phyloP scores from a whole-genome alignment of 2,797 vertebrate genomes.

The Helicolenus hilgendorfi region DNA sequence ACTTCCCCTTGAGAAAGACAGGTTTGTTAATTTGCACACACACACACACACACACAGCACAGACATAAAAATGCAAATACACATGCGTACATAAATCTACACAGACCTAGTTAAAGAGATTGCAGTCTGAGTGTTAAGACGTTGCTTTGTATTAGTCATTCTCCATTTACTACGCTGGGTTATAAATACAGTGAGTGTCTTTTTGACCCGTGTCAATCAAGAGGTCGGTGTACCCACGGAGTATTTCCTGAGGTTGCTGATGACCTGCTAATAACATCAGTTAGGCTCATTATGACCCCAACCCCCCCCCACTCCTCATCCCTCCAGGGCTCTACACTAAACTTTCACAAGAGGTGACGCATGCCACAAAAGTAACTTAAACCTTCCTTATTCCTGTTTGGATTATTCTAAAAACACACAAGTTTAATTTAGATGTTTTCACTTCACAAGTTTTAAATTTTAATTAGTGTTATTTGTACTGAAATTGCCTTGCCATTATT shows the following conservation, averaged over 20 bases:
- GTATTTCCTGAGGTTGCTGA: constrained; percentile 60
- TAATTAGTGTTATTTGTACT: constrained; percentile 48
- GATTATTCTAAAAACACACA: constrained; percentile 23
- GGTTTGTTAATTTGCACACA: constrained; percentile 88
- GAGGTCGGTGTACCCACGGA: constrained; percentile 20
- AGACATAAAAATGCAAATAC: constrained; percentile 13
- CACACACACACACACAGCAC: constrained; percentile 2
- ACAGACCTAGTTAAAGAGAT: not conserved
- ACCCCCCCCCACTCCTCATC: not conserved
- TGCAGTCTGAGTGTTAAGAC: not conserved
- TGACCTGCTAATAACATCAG: constrained; percentile 80
- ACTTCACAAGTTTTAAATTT: constrained; percentile 38
- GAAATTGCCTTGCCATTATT: constrained; percentile 46
- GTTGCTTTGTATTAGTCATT: not conserved
- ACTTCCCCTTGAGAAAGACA: constrained; percentile 99
- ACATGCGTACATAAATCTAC: constrained; percentile 1
- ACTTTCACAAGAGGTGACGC: constrained; percentile 36
- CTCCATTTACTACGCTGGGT: not conserved
- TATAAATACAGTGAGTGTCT: constrained; percentile 50
- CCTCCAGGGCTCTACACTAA: constrained; percentile 51
- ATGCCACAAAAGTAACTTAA: constrained; percentile 38
- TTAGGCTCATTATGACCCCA: constrained; percentile 64
- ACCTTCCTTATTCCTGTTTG: constrained; percentile 36
- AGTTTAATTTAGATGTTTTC: constrained; percentile 18
- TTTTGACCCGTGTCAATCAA: constrained; percentile 60